phyloP scores from a whole-genome alignment of 2,113 vertebrate species.

The Dromaius novaehollandiae region DNA sequence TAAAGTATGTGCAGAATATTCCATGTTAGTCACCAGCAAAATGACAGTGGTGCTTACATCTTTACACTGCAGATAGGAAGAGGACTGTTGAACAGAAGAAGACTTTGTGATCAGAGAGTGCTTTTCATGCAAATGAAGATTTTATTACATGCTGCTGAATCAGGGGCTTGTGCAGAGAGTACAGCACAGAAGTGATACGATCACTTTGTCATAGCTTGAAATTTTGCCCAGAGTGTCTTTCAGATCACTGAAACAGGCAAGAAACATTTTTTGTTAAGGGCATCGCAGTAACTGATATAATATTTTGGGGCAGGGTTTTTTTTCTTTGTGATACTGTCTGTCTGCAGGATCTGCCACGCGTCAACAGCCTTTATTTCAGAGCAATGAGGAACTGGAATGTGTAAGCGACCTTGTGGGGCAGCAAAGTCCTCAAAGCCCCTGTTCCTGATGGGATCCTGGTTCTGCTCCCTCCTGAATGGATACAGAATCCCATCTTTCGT shows the following conservation, averaged over 20 bases:
- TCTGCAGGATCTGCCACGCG: not conserved
- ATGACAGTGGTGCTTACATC: not conserved
- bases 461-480: not conserved
- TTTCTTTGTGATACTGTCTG: not conserved
- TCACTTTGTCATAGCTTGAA: conserved; percentile 61
- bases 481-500: not conserved
- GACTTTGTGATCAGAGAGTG: conserved; percentile 57
- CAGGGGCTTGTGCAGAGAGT: conserved; percentile 65
- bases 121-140: conserved; percentile 69
- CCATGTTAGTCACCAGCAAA: conserved; percentile 21
- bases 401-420: not conserved
- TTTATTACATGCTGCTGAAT: conserved; percentile 64
- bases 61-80: not conserved
- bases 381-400: not conserved
- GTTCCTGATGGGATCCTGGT: not conserved
- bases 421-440: not conserved
- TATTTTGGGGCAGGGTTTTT: not conserved
- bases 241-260: conserved; percentile 11
- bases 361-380: not conserved
- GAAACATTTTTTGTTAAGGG: conserved; percentile 5
- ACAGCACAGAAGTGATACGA: conserved; percentile 51
- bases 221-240: conserved; percentile 63
- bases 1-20: conserved; percentile 21
- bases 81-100: conserved; percentile 40
- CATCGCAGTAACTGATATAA: not conserved